Evolutionary conservation across 2,888 invertebrate species (phyloP), one percentile per base, ranked within the genome.

Genomic region (Agrotis ipsilon): DNA sequence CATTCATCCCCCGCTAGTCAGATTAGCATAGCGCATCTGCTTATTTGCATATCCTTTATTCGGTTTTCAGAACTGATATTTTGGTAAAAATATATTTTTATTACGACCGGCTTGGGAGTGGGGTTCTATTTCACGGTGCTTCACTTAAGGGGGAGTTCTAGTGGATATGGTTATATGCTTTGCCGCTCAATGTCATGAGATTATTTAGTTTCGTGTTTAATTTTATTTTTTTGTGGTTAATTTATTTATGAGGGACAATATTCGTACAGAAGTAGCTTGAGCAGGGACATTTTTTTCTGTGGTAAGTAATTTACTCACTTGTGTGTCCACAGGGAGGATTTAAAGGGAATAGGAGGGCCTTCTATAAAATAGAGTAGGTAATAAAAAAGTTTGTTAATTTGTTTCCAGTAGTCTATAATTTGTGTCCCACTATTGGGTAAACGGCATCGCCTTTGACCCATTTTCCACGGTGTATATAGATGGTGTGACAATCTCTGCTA

Each of bases 21-120:
- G 78, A 85, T 85, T 86, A 85, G 75, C 85, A 86, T 85, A 85
- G 85, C 86, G 85, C 85, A 85, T 85, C 85, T 78, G 72, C 75
- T 77, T 70, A 86, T 85, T 85, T 85, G 86, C 85, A 85, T 86
- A 78, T 48, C 76, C 75, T 82, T 84, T 79, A 83, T 86, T 75
- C 79, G 68, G 43, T 72, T 71, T 71, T 78, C 68, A 58, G 68
- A 83, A 81, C 81, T 72, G 80, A 82, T 84, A 81, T 85, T 84
- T 79, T 64, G 75, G 75, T 62, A 75, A 77, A 79, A 84, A 75
- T 79, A 75, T 68, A 77, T 77, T 81, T 84, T 60, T 49, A 64
- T 82, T 73, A 82, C 67, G 67, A 82, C 63, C 64, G 54, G 32
- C 74, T 46, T 0, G 82, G 79, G 79, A 82, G 39, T 55, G 32